Conservation (phyloP, 2,113 vertebrate species). For the Apaloderma vittatum region DNA sequence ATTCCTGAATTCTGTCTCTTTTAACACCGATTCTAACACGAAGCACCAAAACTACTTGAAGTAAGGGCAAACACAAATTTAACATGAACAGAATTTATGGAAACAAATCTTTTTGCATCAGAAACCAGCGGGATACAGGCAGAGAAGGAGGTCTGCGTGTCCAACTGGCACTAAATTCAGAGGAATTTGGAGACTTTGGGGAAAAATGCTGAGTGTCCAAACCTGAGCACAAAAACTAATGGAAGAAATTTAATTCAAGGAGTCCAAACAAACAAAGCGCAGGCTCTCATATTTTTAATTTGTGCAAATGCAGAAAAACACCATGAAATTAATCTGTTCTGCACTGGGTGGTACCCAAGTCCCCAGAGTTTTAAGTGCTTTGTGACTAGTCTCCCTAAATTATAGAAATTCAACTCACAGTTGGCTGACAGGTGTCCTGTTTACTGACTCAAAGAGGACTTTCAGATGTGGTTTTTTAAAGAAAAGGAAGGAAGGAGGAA, state of each 20-base stretch:
- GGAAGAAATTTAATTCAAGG: conserved; percentile 51
- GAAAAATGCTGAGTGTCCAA: conserved; percentile 15
- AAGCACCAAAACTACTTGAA: background rate
- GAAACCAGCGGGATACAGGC: background rate
- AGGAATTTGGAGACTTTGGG: background rate
- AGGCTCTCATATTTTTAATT: conserved; percentile 64
- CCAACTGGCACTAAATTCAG: background rate
- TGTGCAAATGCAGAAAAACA: conserved; percentile 74
- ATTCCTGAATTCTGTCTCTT: background rate
- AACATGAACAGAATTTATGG: background rate
- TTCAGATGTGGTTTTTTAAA: background rate
- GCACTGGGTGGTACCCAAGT: conserved; percentile 66
- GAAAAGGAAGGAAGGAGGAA: background rate
- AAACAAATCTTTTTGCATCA: background rate
- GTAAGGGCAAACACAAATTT: background rate
- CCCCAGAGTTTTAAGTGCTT: conserved; percentile 56
- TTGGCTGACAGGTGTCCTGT: conserved; percentile 66
- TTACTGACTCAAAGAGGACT: conserved; percentile 36
- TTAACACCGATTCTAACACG: background rate
- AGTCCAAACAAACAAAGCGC: conserved; percentile 46
- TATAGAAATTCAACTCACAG: conserved; percentile 54
- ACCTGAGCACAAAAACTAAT: conserved; percentile 20
- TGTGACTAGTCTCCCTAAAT: conserved; percentile 46
- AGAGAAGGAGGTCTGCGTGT: background rate
- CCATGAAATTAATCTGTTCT: conserved; percentile 79